Conservation (phyloP, 2,113 vertebrate genomes). For the Rana temporaria region DNA sequence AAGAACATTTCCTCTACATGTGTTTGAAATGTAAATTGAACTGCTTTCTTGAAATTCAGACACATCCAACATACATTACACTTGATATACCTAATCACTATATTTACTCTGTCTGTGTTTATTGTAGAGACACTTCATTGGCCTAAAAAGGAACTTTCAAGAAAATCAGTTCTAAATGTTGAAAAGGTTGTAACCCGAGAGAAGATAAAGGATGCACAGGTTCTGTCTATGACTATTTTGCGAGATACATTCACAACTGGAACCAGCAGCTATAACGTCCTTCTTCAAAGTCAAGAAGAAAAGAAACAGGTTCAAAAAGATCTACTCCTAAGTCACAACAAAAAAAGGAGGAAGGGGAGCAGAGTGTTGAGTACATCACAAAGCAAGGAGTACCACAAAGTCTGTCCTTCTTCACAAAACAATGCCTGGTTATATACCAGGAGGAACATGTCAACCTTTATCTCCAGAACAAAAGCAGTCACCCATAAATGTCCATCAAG, state of each 20-base stretch:
- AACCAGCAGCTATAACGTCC: slow-evolving; percentile 84
- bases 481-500: slow-evolving; percentile 62
- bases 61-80: too few relatives aligned
- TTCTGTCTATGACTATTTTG: slow-evolving; percentile 73
- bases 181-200: slow-evolving; percentile 68
- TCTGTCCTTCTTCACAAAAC: slow-evolving; percentile 47
- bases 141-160: slow-evolving; percentile 86
- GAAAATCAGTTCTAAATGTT: slow-evolving; percentile 80
- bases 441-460: slow-evolving; percentile 63
- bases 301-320: slow-evolving; percentile 69
- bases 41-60: too few relatives aligned
- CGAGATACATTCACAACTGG: slow-evolving; percentile 84
- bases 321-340: slow-evolving; percentile 50
- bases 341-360: slow-evolving; percentile 64
- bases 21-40: too few relatives aligned
- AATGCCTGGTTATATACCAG: slow-evolving; percentile 60
- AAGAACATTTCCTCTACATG: too few relatives aligned
- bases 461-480: slow-evolving; percentile 56
- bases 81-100: too few relatives aligned
- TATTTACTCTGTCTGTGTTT: not conserved
- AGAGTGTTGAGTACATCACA: slow-evolving; percentile 54
- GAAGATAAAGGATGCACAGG: slow-evolving; percentile 73
- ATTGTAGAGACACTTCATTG: slow-evolving; percentile 87
- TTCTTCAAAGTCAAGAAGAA: slow-evolving; percentile 83
- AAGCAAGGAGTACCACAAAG: slow-evolving; percentile 60